Evolutionary conservation across 1,140 invertebrate species (phyloP).

Genomic region (Thalassaphorura encarpata): DNA sequence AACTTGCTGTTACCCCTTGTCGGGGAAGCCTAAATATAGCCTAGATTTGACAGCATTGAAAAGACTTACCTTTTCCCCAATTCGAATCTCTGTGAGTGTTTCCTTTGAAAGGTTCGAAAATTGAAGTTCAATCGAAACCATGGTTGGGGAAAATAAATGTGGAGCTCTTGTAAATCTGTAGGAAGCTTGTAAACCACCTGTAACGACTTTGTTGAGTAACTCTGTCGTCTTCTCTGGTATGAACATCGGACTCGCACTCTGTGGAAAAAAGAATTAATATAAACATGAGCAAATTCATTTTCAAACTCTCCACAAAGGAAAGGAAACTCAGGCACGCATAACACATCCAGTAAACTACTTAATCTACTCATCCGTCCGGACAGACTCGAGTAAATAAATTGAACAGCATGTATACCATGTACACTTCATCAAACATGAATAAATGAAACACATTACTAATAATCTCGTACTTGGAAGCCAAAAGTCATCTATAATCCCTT

Average conservation of each 20-base stretch:
- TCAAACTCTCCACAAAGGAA: not conserved
- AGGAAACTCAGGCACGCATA: no score
- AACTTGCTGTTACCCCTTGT: no score
- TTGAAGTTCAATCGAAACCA: conserved; percentile 72
- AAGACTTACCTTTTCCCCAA: conserved; percentile 61
- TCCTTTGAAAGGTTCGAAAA: conserved; percentile 64
- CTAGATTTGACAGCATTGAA: no score
- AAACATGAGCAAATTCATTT: conserved; percentile 1
- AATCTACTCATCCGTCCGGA: no score
- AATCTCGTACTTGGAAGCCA: no score
- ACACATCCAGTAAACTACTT: no score
- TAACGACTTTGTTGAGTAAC: conserved; percentile 66
- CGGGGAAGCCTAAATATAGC: no score
- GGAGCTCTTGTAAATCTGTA: conserved; percentile 69
- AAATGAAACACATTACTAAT: no score
- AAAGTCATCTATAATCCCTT: no score
- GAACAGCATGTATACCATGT: no score
- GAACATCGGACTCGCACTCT: conserved; percentile 46
- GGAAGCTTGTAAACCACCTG: conserved; percentile 60
- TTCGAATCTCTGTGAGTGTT: conserved; percentile 57
- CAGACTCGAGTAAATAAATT: no score
- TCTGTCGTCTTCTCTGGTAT: conserved; percentile 54
- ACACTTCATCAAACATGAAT: no score
- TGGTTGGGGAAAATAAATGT: conserved; percentile 71
- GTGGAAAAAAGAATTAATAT: conserved; percentile 45